Base-by-base conservation (phyloP, 2,797 vertebrate species). In the Pseudopleuronectes americanus region DNA sequence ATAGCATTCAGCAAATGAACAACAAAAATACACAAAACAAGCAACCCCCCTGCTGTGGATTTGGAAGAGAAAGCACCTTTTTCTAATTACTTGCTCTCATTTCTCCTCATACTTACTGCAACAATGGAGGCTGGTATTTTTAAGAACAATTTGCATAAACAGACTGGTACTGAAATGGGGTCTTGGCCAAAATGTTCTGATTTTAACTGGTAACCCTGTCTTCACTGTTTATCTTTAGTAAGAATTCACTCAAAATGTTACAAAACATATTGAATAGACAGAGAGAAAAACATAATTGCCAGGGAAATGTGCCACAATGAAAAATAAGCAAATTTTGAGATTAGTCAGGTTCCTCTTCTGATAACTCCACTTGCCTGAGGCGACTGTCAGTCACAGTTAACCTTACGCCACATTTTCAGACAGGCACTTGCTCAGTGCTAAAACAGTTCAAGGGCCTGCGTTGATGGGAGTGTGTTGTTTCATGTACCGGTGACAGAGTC, bases 301-400 rank as follows among this genome's bases (percentile, higher is more conserved):
- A 3, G 31, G 24, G 5, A 36, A 53, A 47, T 41, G 36, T 31
- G 3, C 8, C 0, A 38, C 7, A 17, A n/a, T 28, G 23, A 60
- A 62, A 54, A 23, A 60, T 59, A 24, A 36, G 74, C 67, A 45
- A 8, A n/a, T 51, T 60, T 7, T 21, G 43, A 60, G 38, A 62
- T 58, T 54, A 45, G 45, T 47, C 54, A 62, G 64, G 64, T 69
- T 76, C 64, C 55, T 69, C 53, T 72, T 74, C 54, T 57, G 71
- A 68, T 71, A 74, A 64, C 26, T 10, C 19, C 3, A 43, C 33
- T 6, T 65, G 56, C 22, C 51, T 41, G 26, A 48, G 24, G 51
- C 57, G 28, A 33, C 31, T 56, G 62, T 23, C 51, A 56, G 38
- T 56, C 24, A 52, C 2, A 61, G 17, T 47, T 66, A 58, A 1